phyloP scores from a whole-genome alignment of 2,888 invertebrate genomes.

The Melieria crassipennis region DNA sequence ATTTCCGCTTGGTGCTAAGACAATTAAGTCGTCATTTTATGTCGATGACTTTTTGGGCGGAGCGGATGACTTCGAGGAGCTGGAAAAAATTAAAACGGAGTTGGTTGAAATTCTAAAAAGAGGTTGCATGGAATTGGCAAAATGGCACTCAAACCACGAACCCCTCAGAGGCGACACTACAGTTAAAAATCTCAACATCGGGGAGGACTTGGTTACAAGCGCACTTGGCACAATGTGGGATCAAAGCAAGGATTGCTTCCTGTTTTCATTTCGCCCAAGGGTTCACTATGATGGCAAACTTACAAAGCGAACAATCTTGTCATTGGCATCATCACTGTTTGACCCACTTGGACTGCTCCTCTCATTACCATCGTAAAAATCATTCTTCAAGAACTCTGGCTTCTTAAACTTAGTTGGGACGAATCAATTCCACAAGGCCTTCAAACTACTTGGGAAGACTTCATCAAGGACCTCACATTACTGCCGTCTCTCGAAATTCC shows the following conservation, averaged over 20 bases:
- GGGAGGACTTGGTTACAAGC: slow-evolving; percentile 14
- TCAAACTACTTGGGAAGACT: background rate
- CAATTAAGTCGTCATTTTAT: slow-evolving; percentile 28
- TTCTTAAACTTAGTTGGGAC: slow-evolving; percentile 30
- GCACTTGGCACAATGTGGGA: slow-evolving; percentile 27
- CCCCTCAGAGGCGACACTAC: background rate
- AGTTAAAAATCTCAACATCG: slow-evolving; percentile 7
- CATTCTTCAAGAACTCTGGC: slow-evolving; percentile 31
- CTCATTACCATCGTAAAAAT: slow-evolving; percentile 30
- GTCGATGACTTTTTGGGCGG: slow-evolving; percentile 21
- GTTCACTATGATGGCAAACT: background rate
- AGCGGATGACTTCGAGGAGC: slow-evolving; percentile 18
- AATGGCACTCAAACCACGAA: slow-evolving; percentile 26
- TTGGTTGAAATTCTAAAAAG: no score
- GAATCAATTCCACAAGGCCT: slow-evolving; percentile 31
- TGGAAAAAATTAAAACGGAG: slow-evolving; percentile 10
- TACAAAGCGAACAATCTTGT: slow-evolving; percentile 18
- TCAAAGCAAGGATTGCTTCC: slow-evolving; percentile 10
- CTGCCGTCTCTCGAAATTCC: slow-evolving; percentile 12
- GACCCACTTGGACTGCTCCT: slow-evolving; percentile 35
- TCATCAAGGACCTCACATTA: slow-evolving; percentile 15
- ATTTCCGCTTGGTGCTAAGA: slow-evolving; percentile 20
- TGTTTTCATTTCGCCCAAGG: slow-evolving; percentile 23
- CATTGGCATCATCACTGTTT: slow-evolving; percentile 33
- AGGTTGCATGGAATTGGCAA: background rate